Evolutionary conservation across 2,888 invertebrate genomes (phyloP).

Genomic region (Physocephala rufipes): DNA sequence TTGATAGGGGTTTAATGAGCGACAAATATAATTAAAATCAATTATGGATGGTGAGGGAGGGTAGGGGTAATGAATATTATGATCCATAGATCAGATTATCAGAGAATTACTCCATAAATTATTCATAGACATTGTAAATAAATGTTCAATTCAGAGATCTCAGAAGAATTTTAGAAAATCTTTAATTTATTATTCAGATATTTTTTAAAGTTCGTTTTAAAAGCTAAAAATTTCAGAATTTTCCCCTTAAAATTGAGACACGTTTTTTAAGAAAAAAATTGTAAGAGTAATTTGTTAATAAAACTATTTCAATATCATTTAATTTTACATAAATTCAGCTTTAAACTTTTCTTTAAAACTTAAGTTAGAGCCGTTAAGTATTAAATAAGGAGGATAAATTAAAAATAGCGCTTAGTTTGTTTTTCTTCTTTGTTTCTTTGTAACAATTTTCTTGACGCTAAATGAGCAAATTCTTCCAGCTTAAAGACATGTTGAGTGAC

Average conservation of each 20-base stretch:
- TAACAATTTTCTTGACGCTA: constrained; percentile 7
- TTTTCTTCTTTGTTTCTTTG: not conserved
- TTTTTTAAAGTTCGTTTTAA: not conserved
- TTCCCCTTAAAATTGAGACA: not conserved
- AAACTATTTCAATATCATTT: not conserved
- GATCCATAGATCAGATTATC: no score
- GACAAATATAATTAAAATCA: not conserved
- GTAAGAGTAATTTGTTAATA: no score
- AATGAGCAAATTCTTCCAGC: constrained; percentile 38
- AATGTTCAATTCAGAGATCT: not conserved
- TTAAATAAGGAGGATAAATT: not conserved
- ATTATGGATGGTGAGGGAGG: no score
- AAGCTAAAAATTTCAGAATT: not conserved
- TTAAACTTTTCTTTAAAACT: no score
- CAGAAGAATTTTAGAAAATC: not conserved
- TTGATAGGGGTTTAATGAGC: not conserved
- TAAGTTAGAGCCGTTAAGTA: not conserved
- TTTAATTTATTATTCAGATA: not conserved
- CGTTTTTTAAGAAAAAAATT: not conserved
- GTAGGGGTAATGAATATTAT: no score
- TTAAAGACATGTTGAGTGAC: constrained; percentile 40
- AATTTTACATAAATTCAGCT: no score
- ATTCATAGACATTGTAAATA: no score
- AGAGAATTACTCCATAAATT: no score
- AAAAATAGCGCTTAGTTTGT: not conserved